Evolutionary conservation across 2,888 invertebrate species (phyloP), one percentile per base, ranked within the genome.

Genomic region (Linhomoeus sp.): DNA sequence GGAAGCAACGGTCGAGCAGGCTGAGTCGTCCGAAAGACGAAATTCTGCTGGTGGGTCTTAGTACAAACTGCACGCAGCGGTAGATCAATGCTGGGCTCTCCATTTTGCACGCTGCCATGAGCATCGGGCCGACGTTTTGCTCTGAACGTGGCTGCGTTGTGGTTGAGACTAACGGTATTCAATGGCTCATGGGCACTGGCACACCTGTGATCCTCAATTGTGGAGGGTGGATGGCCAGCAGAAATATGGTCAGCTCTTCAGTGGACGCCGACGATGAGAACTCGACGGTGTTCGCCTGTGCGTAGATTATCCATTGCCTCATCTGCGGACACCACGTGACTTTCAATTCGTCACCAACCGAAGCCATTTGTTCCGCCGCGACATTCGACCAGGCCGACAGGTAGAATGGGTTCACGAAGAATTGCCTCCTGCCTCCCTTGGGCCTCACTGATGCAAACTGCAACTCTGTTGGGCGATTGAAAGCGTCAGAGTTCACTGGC

Each of bases 21-120:
- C 60, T 59, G 1, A 63, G 49, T n/a, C 60, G 51, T 1, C 63
- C 64, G 47, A 63, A 64, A 2, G 62, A 58, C 5, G 59, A 59
- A 35, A 63, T 39, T 51, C 61, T 56, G 2, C 56, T 56, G 41
- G 57, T 56, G 0, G 60, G 58, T 19, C 54, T 54, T 22, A 63
- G 49, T 15, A 63, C 52, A 19, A 63, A 51, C 39, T 55, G 53
- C 19, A 62, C 61, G 50, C 63, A 64, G 41, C 61, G 62, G 20
- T 58, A 51, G 23, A 64, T 50, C 17, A 63, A 47, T 7, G 58
- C 64, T 9, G 59, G 59, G 1, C 60, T 57, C 45, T 63, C 63
- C 59, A 63, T 58, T 50, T 63, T 62, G 49, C 63, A 63, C 1
- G 60, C 59, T 2, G 60, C 55, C 56, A 61, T 57, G 37, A 62